Evolutionary conservation across 2,888 invertebrate genomes (phyloP).

Genomic region (Mimumesa dahlbomi): DNA sequence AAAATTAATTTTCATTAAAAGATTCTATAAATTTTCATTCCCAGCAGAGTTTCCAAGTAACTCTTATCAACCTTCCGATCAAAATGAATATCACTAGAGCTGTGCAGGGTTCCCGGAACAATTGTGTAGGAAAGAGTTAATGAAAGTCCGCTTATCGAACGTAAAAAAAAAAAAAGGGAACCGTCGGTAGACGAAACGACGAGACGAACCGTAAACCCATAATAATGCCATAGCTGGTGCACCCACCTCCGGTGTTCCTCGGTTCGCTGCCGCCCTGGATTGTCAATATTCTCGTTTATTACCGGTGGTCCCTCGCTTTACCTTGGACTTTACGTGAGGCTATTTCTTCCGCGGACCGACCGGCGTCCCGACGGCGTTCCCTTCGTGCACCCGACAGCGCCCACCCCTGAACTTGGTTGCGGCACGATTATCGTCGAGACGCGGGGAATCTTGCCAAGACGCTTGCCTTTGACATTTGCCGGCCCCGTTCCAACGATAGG

Average conservation of each 20-base stretch:
- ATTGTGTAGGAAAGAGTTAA: too few species aligned
- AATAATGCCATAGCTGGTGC: slow-evolving; percentile 29
- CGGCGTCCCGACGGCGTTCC: neutral
- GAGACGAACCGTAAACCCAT: slow-evolving; percentile 44
- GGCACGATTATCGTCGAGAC: slow-evolving; percentile 30
- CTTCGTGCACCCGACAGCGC: slow-evolving; percentile 11
- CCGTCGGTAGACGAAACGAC: slow-evolving; percentile 33
- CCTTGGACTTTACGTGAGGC: slow-evolving; percentile 25
- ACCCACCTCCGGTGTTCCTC: slow-evolving; percentile 5
- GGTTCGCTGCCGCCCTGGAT: slow-evolving; percentile 19
- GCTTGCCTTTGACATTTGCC: slow-evolving; percentile 38
- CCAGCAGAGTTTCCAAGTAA: too few species aligned
- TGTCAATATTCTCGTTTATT: slow-evolving; percentile 56
- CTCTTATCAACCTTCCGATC: too few species aligned
- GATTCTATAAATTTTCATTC: too few species aligned
- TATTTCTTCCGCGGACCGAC: slow-evolving; percentile 25
- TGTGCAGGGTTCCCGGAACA: too few species aligned
- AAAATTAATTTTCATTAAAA: too few species aligned
- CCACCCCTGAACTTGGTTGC: slow-evolving; percentile 28
- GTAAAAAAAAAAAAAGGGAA: neutral
- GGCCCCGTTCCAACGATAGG: slow-evolving; percentile 20
- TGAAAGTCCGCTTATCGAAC: slow-evolving; percentile 49
- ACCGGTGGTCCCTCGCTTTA: slow-evolving; percentile 34
- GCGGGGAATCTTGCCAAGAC: slow-evolving; percentile 35
- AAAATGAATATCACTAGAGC: too few species aligned